Percentiles rank a stretch among this genome's conserved stretches.
Evolutionary conservation across 53 echinoderm and acorn worm genomes (phyloP).

Genomic region (Holothuria scabra): DNA sequence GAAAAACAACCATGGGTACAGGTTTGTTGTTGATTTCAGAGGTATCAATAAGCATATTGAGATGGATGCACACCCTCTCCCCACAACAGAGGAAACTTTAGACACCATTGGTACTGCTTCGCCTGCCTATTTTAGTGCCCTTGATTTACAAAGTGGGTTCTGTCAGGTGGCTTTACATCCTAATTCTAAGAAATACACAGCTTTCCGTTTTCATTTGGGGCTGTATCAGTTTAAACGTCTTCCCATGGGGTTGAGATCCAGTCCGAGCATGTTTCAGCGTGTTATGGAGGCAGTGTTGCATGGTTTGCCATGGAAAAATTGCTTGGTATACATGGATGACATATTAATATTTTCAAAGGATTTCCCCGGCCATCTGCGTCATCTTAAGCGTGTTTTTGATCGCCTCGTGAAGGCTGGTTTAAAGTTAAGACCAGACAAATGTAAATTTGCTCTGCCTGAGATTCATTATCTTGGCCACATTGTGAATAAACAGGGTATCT

Average conservation of each 20-base stretch:
- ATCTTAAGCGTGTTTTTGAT: not conserved
- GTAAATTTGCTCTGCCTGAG: not conserved
- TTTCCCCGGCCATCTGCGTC: constrained; percentile 22
- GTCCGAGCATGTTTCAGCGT: constrained; percentile 43
- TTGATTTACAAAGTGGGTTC: constrained; percentile 59
- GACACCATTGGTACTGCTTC: constrained; percentile 13
- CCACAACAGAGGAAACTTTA: constrained; percentile 54
- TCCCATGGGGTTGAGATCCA: constrained; percentile 51
- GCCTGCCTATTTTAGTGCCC: constrained; percentile 27
- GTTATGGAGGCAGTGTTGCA: constrained; percentile 50
- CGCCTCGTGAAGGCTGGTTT: not conserved
- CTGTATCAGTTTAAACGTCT: constrained; percentile 42
- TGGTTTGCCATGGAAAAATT: constrained; percentile 48
- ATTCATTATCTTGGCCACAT: not conserved
- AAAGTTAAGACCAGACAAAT: not conserved
- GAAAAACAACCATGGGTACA: constrained; percentile 42
- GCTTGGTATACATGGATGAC: constrained; percentile 49
- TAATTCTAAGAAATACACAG: constrained; percentile 40
- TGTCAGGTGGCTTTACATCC: constrained; percentile 54
- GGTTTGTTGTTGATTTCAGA: constrained; percentile 50
- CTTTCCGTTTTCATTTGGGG: constrained; percentile 49
- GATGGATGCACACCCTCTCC: constrained; percentile 21
- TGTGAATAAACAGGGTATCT: constrained; percentile 1
- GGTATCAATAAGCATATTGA: constrained; percentile 49
- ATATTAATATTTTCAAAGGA: constrained; percentile 12